Conservation (phyloP, 1,140 invertebrate species). For the Drosophila saltans region DNA sequence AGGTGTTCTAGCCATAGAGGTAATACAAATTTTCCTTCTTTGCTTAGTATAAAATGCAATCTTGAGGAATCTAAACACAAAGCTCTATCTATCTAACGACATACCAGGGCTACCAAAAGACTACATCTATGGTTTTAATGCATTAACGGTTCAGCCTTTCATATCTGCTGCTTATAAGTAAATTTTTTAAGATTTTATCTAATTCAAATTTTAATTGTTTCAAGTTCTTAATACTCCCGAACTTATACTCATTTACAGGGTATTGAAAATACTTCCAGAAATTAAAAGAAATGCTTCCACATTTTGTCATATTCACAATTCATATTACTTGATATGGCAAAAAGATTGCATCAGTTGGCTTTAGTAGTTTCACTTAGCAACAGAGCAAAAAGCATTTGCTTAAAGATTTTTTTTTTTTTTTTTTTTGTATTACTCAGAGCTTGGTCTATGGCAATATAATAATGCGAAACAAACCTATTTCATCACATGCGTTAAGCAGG, state of each 20-base stretch:
- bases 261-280: background rate
- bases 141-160: too few relatives aligned
- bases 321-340: background rate
- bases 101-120: too few relatives aligned
- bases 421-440: constrained; percentile 2
- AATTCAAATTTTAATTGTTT: too few relatives aligned
- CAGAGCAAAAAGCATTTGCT: background rate
- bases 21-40: too few relatives aligned
- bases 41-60: too few relatives aligned
- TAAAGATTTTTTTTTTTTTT: background rate
- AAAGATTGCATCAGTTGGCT: constrained; percentile 4
- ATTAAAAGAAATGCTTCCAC: background rate
- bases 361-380: background rate
- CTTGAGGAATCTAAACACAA: too few relatives aligned
- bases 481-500: background rate
- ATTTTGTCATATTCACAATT: constrained; percentile 9
- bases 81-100: too few relatives aligned
- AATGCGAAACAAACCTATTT: background rate
- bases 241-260: background rate
- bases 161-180: too few relatives aligned
- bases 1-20: too few relatives aligned
- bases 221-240: too few relatives aligned
- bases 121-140: too few relatives aligned
- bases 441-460: background rate
- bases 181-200: too few relatives aligned